Evolutionary conservation across 1,140 invertebrate species (phyloP).

Genomic region (Mizuhopecten yessoensis): DNA sequence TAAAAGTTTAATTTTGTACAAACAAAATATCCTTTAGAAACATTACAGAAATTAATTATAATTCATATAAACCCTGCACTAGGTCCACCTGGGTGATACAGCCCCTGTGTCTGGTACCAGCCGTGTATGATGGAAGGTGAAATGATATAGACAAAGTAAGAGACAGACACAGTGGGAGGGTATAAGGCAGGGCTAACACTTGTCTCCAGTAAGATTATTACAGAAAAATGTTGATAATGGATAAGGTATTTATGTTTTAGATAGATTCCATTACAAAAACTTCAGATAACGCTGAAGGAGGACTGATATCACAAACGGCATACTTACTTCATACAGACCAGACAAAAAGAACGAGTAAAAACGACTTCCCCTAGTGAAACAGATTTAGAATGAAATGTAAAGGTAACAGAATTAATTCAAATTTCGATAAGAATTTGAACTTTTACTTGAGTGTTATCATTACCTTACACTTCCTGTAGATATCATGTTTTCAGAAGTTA

Average conservation of each 20-base stretch:
- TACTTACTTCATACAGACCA: neutral
- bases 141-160: neutral
- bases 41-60: too few relatives aligned
- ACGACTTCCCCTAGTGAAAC: too few relatives aligned
- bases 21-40: too few relatives aligned
- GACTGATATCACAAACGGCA: neutral
- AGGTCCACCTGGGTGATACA: neutral
- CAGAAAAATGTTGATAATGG: constrained; percentile 7
- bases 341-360: neutral
- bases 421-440: neutral
- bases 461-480: too few relatives aligned
- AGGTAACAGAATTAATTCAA: neutral
- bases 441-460: neutral
- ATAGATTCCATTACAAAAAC: neutral
- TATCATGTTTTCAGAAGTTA: too few relatives aligned
- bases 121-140: too few relatives aligned
- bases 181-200: neutral
- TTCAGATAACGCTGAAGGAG: neutral
- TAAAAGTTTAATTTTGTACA: too few relatives aligned
- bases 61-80: neutral
- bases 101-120: neutral
- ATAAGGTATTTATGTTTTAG: constrained; percentile 22
- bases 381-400: neutral
- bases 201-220: neutral
- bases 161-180: neutral